Percentiles rank a stretch among this genome's conserved stretches.
Evolutionary conservation across 2,888 invertebrate genomes (phyloP).

Genomic region (Stomorhina lunata): DNA sequence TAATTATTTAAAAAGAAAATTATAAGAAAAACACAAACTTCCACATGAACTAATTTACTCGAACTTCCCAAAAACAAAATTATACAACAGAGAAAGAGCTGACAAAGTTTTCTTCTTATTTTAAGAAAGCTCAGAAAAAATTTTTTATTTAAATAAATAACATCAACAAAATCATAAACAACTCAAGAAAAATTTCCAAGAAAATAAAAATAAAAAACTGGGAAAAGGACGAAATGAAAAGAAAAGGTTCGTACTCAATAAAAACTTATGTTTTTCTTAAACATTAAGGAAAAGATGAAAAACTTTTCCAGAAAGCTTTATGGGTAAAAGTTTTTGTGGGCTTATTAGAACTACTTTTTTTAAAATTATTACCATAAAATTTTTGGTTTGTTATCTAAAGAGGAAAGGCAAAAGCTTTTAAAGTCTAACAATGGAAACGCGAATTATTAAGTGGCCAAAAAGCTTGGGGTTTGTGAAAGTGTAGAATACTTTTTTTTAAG

Average conservation of each 20-base stretch:
- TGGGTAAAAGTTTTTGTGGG: not conserved
- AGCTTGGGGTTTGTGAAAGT: too few relatives aligned
- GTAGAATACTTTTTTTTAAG: too few relatives aligned
- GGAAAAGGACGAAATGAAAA: not conserved
- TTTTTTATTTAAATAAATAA: slow-evolving; percentile 34
- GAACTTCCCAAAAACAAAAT: slow-evolving; percentile 22
- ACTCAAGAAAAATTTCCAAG: slow-evolving; percentile 46
- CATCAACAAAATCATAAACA: slow-evolving; percentile 61
- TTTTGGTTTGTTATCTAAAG: slow-evolving; percentile 17
- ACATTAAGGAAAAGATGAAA: slow-evolving; percentile 47
- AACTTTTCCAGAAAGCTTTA: slow-evolving; percentile 17
- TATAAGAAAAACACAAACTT: slow-evolving; percentile 47
- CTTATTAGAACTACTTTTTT: slow-evolving; percentile 12
- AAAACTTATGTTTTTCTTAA: slow-evolving; percentile 62
- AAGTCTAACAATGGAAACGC: not conserved
- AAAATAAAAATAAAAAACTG: not conserved
- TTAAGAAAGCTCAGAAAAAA: too few relatives aligned
- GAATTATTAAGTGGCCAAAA: slow-evolving; percentile 20
- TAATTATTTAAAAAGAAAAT: slow-evolving; percentile 70
- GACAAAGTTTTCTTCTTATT: slow-evolving; percentile 35
- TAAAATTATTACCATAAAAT: slow-evolving; percentile 38
- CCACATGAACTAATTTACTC: slow-evolving; percentile 64
- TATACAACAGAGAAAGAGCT: not conserved
- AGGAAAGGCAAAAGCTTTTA: not conserved
- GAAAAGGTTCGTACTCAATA: slow-evolving; percentile 52